Percentiles rank a stretch among this genome's conserved stretches.
These are phyloP conservation scores for Sebastes diploproa DNA, from an alignment of 2,797 vertebrate genomes.

Conservation along the genomic window DNA sequence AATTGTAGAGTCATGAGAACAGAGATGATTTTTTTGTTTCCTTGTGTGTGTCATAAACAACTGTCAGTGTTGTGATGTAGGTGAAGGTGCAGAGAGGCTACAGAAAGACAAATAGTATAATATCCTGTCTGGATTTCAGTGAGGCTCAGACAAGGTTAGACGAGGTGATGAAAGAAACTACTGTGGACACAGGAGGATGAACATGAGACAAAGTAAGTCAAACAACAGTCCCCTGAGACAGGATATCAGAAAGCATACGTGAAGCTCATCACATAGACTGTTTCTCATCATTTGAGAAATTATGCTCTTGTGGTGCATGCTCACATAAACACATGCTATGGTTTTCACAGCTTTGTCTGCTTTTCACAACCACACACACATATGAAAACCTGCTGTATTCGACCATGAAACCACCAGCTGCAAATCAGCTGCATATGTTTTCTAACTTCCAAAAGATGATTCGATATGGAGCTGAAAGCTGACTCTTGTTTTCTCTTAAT, in stretches of 20 bases:
- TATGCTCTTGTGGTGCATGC: fast-evolving
- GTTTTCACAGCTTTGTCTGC: not conserved
- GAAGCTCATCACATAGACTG: not conserved
- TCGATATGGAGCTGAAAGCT: slow-evolving; percentile 36
- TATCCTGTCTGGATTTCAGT: slow-evolving; percentile 54
- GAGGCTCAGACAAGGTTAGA: not conserved
- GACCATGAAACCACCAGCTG: not conserved
- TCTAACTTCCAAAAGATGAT: not conserved
- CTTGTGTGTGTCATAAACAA: not conserved
- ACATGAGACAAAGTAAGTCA: slow-evolving; percentile 34
- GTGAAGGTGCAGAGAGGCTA: slow-evolving; percentile 14
- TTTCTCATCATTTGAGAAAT: not conserved
- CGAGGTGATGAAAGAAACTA: not conserved
- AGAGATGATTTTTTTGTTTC: not conserved
- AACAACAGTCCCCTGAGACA: slow-evolving; percentile 28
- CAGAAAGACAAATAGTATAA: slow-evolving; percentile 36
- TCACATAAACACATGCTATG: not conserved
- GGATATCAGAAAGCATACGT: slow-evolving; percentile 5
- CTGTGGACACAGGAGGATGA: not conserved
- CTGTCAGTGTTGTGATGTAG: not conserved
- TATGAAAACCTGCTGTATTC: not conserved
- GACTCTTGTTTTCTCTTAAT: slow-evolving; percentile 46
- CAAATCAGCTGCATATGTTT: not conserved
- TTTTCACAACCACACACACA: not conserved
- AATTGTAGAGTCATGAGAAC: not conserved